A percentile compares a stretch with the other conserved stretches of the same genome.
Conservation (phyloP, 1,140 invertebrate species). For the Anastrepha ludens region DNA sequence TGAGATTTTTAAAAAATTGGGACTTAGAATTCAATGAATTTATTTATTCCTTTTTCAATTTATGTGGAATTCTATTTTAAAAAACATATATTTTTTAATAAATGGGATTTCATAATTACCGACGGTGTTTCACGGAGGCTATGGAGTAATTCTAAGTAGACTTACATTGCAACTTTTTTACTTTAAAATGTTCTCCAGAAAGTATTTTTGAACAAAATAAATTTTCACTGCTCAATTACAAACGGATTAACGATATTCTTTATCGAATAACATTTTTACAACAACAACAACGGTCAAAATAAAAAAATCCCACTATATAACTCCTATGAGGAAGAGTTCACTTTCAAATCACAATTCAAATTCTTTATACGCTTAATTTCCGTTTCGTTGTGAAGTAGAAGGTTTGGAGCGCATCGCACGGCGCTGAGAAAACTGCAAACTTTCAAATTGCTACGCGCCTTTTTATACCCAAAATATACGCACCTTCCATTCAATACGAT, state of each 20-base stretch:
- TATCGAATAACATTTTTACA: background rate
- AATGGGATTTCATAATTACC: background rate
- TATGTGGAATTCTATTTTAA: too few species aligned
- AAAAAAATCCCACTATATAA: background rate
- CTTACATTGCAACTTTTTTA: background rate
- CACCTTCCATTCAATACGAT: conserved; percentile 14
- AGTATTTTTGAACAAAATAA: too few species aligned
- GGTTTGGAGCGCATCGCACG: conserved; percentile 39
- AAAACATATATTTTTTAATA: background rate
- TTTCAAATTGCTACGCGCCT: conserved; percentile 34
- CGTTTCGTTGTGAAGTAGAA: background rate
- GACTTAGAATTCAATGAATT: too few species aligned
- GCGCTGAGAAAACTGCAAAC: conserved; percentile 44
- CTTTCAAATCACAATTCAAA: conserved; percentile 43
- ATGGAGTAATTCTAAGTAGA: background rate
- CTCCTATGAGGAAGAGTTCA: background rate
- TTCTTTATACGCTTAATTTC: background rate
- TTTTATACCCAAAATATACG: conserved; percentile 28
- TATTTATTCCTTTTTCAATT: too few species aligned
- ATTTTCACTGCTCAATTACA: background rate
- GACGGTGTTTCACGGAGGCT: background rate
- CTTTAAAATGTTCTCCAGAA: too few species aligned
- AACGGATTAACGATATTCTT: background rate
- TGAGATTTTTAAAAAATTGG: too few species aligned
- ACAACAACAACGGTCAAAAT: background rate